Percentiles rank a stretch among this genome's conserved stretches.
Conservation (phyloP, 2,888 invertebrate species). For the Uloborus plumipes region DNA sequence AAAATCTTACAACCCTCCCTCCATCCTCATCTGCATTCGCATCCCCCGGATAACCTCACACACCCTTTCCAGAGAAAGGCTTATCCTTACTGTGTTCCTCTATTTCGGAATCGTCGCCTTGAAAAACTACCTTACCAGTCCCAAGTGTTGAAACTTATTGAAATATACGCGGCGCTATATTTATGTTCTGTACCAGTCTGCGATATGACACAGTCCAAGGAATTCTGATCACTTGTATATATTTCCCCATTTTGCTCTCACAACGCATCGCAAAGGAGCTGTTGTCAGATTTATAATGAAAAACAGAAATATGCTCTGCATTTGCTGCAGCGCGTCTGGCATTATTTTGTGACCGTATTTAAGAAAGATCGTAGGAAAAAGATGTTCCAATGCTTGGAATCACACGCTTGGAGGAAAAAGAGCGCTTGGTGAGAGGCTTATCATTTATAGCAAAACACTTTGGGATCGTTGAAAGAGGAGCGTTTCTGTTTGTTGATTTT, state of each 20-base stretch:
- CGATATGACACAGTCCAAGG: conserved; percentile 56
- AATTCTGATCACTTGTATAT: conserved; percentile 58
- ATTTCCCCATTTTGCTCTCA: conserved; percentile 40
- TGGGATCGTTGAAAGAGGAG: not conserved
- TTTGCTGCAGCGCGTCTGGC: conserved; percentile 11
- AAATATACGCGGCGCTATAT: conserved; percentile 18
- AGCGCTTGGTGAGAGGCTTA: not conserved
- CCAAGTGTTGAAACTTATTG: conserved; percentile 11
- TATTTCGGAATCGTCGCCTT: conserved; percentile 35
- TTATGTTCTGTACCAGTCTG: conserved; percentile 19
- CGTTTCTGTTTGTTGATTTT: not conserved
- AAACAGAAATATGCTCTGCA: not conserved
- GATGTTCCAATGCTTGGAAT: conserved; percentile 18
- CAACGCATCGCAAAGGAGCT: conserved; percentile 24
- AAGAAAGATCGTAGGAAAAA: conserved; percentile 29
- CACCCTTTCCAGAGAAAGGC: conserved; percentile 30
- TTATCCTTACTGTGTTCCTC: conserved; percentile 43
- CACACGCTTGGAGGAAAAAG: conserved; percentile 4
- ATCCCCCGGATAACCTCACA: conserved; percentile 31
- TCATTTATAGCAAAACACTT: conserved; percentile 1
- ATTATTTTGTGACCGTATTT: conserved; percentile 46
- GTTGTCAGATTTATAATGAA: conserved; percentile 18
- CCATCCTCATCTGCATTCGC: conserved; percentile 24
- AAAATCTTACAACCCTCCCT: conserved; percentile 4
- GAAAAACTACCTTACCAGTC: conserved; percentile 29